phyloP scores from a whole-genome alignment of 2,797 vertebrate species.

The Carapus acus region DNA sequence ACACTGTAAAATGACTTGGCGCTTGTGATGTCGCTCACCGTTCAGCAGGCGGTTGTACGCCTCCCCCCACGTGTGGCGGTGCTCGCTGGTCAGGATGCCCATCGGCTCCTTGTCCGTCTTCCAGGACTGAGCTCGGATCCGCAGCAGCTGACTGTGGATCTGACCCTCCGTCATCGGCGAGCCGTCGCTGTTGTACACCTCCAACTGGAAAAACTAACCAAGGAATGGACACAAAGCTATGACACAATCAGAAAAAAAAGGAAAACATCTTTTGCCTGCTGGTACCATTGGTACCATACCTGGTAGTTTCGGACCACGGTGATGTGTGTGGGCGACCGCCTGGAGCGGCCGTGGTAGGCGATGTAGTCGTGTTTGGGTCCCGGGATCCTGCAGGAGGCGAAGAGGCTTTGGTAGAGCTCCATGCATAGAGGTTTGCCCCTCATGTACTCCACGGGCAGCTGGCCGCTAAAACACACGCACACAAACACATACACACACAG shows the following conservation, averaged over 20 bases:
- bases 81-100: conserved; percentile 82
- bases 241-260: too few relatives aligned
- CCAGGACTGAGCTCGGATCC: conserved; percentile 79
- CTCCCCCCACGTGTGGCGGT: conserved; percentile 79
- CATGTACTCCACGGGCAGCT: conserved; percentile 68
- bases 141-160: conserved; percentile 76
- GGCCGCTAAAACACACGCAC: conserved; percentile 49
- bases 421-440: conserved; percentile 74
- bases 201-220: conserved; percentile 82
- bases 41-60: conserved; percentile 74
- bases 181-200: conserved; percentile 83
- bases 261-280: too few relatives aligned
- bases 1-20: neutral
- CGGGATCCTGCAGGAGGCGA: conserved; percentile 80
- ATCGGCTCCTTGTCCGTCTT: conserved; percentile 84
- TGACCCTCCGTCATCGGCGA: conserved; percentile 78
- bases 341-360: conserved; percentile 61
- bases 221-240: too few relatives aligned
- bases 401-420: conserved; percentile 76
- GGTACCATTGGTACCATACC: too few relatives aligned
- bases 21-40: conserved; percentile 38
- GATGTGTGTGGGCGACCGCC: conserved; percentile 72
- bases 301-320: conserved; percentile 81
- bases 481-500: too few relatives aligned
- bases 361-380: conserved; percentile 77